Evolutionary conservation across 2,113 vertebrate species (phyloP).

Genomic region (Pogona vitticeps): DNA sequence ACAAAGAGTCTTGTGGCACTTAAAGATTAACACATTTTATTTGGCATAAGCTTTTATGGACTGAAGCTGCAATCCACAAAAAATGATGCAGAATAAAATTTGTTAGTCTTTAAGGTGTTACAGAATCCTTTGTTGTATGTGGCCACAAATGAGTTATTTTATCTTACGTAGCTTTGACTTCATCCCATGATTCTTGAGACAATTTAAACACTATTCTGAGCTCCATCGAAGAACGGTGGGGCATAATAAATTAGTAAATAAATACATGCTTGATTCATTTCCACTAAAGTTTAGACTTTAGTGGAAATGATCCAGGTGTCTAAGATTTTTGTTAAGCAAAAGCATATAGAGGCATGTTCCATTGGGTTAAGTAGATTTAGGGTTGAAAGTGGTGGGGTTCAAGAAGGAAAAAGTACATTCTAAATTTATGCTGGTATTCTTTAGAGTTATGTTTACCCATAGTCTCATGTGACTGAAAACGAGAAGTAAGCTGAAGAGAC

Average conservation of each 20-base stretch:
- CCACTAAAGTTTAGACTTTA: neutral
- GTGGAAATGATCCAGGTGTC: neutral
- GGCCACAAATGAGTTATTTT: neutral
- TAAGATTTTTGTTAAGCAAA: neutral
- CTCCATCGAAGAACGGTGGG: neutral
- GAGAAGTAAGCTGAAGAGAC: neutral
- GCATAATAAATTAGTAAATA: neutral
- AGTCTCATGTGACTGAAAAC: neutral
- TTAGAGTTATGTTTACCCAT: neutral
- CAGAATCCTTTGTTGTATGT: neutral
- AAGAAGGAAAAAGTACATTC: too few relatives aligned
- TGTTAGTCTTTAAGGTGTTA: too few relatives aligned
- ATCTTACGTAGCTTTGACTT: neutral
- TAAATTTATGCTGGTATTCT: neutral
- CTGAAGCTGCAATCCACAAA: too few relatives aligned
- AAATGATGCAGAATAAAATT: too few relatives aligned
- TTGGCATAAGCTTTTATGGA: too few relatives aligned
- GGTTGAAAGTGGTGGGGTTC: neutral
- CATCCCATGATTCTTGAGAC: neutral
- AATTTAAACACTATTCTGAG: neutral
- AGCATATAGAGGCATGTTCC: neutral
- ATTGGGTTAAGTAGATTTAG: neutral
- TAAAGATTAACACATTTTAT: too few relatives aligned
- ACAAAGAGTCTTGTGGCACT: too few relatives aligned
- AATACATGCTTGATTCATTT: neutral